Percentiles rank a stretch among this genome's conserved stretches.
Conservation (phyloP, 2,888 invertebrate species). For the Campoplex capitator region DNA sequence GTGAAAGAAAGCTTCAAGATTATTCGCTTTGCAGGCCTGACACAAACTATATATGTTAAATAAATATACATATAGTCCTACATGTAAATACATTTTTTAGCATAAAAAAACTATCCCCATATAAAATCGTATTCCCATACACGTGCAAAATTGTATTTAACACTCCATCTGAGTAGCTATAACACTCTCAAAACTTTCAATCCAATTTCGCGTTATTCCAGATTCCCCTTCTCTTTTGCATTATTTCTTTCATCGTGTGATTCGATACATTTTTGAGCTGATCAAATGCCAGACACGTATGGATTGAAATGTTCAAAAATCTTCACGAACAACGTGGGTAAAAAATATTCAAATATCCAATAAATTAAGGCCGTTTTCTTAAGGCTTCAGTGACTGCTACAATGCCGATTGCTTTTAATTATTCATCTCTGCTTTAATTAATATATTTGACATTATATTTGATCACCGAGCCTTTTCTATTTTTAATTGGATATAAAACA, state of each 20-base stretch:
- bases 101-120: neutral
- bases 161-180: neutral
- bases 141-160: constrained; percentile 7
- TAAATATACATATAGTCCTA: constrained; percentile 5
- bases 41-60: constrained; percentile 26
- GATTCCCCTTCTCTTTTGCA: neutral
- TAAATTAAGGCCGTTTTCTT: neutral
- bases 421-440: neutral
- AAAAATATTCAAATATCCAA: neutral
- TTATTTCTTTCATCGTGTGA: neutral
- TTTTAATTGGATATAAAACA: neutral
- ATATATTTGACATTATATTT: neutral
- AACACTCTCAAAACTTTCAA: constrained; percentile 9
- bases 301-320: neutral
- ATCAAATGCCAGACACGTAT: neutral
- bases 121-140: neutral
- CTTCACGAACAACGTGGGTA: neutral
- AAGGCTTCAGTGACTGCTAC: too few relatives aligned
- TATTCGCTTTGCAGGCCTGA: constrained; percentile 57
- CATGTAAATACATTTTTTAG: neutral
- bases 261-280: neutral
- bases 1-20: constrained; percentile 65
- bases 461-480: neutral
- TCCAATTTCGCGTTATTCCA: constrained; percentile 3
- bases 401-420: neutral